Evolutionary conservation across 2,113 vertebrate species (phyloP), one percentile per base, ranked within the genome.

Genomic region (Rhipidura dahli): DNA sequence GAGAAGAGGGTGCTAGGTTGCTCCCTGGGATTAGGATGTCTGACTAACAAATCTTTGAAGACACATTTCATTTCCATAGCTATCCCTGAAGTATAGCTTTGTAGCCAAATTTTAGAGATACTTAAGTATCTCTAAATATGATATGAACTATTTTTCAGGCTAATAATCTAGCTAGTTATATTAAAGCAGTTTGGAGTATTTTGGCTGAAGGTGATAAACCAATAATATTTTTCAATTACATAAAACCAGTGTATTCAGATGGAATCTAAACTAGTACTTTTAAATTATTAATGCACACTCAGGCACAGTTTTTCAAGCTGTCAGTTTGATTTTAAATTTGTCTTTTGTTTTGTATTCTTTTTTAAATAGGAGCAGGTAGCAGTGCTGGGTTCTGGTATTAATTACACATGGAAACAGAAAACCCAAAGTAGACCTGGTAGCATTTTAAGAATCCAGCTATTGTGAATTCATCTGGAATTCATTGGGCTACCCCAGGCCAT

Each of bases 391-490:
- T 88, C 93, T 96, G 88, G 72, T 81, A 95, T 86, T 97, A 96
- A 96, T 96, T 96, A 96, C 64, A 57, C 11, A 63, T 19, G n/a
- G 93, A 96, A 95, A 96, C 83, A 95, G 83, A 96, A 96, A 91
- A 96, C 75, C 70, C 80, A 66, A 94, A 93, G 85, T 88, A 90
- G 95, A 95, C 51, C 60, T 96, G 86, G 90, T 96, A 96, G 96
- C 96, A 92, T 95, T 94, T 96, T 95, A 97, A 96, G 94, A 96
- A 96, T 96, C 72, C 65, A 92, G 85, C 91, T 77, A 61, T 93
- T 92, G 70, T 92, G 76, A 87, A 91, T 81, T 87, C 94, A 97
- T 96, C 96, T 97, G 96, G 95, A 94, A 96, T 89, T 96, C 86
- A 97, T 94, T 93, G 88, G 49, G 76, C 77, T 95, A 96, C 93